Percentiles rank a stretch among this genome's conserved stretches.
These are phyloP conservation scores for Achatina immaculata DNA, from an alignment of 1,140 invertebrate genomes.

Conservation along the genomic window DNA sequence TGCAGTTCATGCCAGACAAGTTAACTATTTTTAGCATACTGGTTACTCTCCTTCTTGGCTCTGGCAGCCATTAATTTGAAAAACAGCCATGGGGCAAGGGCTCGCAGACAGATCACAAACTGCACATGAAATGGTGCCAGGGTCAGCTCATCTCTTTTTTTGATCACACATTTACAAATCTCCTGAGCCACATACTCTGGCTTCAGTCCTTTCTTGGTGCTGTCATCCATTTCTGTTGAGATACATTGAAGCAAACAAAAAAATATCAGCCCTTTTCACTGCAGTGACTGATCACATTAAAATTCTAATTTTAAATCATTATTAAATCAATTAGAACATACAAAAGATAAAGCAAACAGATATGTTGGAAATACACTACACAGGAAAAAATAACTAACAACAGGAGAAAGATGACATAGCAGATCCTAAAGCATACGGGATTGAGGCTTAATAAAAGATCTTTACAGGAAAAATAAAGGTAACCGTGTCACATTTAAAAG, in stretches of 20 bases:
- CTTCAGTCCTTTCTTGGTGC: slow-evolving; percentile 1
- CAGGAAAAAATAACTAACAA: not conserved
- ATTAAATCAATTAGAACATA: not conserved
- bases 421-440: not conserved
- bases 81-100: slow-evolving; percentile 17
- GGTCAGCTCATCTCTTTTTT: not conserved
- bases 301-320: not conserved
- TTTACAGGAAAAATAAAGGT: too few species aligned
- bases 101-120: not conserved
- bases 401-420: not conserved
- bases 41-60: slow-evolving; percentile 17
- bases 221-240: slow-evolving; percentile 25
- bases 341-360: not conserved
- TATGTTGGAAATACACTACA: not conserved
- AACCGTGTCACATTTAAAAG: too few species aligned
- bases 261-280: not conserved
- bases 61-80: slow-evolving; percentile 26
- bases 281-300: not conserved
- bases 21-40: not conserved
- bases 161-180: slow-evolving; percentile 7
- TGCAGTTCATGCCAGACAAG: too few species aligned
- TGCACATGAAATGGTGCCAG: slow-evolving; percentile 4
- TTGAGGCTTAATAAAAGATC: too few species aligned
- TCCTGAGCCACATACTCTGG: slow-evolving; percentile 25
- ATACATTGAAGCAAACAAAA: not conserved